Evolutionary conservation across 2,888 invertebrate genomes (phyloP).

Genomic region (Tethea ocularis): DNA sequence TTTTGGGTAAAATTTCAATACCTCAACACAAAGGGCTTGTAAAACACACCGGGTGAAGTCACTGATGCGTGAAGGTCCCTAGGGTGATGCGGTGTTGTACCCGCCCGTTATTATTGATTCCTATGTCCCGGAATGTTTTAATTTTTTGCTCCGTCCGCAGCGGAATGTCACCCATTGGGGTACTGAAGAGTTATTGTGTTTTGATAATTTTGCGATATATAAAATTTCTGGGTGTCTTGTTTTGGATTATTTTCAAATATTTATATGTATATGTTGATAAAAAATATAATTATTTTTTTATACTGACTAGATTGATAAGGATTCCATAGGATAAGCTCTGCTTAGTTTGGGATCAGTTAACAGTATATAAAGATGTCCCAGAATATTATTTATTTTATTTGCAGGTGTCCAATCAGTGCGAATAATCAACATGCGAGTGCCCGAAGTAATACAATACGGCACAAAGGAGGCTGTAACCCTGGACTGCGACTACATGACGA

Average conservation of each 20-base stretch:
- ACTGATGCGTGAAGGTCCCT: slow-evolving; percentile 24
- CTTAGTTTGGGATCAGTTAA: no score
- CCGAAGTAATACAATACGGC: slow-evolving; percentile 84
- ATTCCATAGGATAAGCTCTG: no score
- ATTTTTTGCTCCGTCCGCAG: slow-evolving; percentile 33
- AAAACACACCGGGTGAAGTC: slow-evolving; percentile 16
- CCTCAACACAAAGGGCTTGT: slow-evolving; percentile 11
- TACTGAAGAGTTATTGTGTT: slow-evolving; percentile 22
- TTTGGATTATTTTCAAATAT: not conserved
- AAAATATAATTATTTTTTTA: not conserved
- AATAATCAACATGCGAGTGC: slow-evolving; percentile 85
- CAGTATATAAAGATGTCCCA: no score
- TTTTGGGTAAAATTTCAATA: not conserved
- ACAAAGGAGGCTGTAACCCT: slow-evolving; percentile 84
- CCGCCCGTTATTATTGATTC: slow-evolving; percentile 50
- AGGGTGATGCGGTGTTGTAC: slow-evolving; percentile 32
- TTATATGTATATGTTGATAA: not conserved
- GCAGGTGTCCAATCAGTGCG: slow-evolving; percentile 83
- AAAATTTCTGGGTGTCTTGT: not conserved
- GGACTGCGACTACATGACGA: slow-evolving; percentile 88
- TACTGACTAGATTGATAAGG: not conserved
- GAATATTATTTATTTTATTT: slow-evolving; percentile 11
- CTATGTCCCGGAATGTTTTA: slow-evolving; percentile 43
- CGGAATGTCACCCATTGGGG: slow-evolving; percentile 30
- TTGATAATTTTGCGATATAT: slow-evolving; percentile 4